Evolutionary conservation across 1,140 invertebrate species (phyloP).

Genomic region (Chrysopa pallens): DNA sequence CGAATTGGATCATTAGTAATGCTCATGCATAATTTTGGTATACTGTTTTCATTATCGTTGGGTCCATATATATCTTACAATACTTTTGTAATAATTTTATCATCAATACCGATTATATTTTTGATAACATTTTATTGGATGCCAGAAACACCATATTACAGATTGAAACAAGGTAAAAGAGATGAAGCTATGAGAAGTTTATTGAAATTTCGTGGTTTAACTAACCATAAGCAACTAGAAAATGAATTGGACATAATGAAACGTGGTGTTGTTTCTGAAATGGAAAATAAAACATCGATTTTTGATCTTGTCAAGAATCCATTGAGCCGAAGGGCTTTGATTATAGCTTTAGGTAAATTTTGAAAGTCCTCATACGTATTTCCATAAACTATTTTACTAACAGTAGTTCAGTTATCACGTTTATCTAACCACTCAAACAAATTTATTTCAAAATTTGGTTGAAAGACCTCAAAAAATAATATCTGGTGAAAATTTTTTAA

Average conservation of each 20-base stretch:
- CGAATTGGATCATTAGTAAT: not conserved
- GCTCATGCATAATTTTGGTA: not conserved
- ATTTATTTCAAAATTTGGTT: no score
- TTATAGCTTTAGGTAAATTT: constrained; percentile 1
- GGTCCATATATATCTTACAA: not conserved
- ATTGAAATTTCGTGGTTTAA: not conserved
- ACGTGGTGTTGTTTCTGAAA: not conserved
- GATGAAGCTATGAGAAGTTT: not conserved
- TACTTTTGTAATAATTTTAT: not conserved
- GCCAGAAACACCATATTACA: not conserved
- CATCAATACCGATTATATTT: not conserved
- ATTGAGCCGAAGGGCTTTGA: not conserved
- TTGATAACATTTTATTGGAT: not conserved
- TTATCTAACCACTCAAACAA: no score
- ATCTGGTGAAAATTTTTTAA: no score
- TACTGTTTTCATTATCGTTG: not conserved
- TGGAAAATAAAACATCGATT: not conserved
- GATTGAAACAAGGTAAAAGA: not conserved
- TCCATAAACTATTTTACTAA: no score
- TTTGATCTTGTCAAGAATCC: not conserved
- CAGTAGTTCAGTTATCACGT: no score
- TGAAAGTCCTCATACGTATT: no score
- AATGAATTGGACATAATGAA: not conserved
- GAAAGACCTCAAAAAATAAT: no score
- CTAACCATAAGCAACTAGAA: not conserved